A percentile compares a stretch with the other conserved stretches of the same genome.
Conservation (phyloP, 2,797 vertebrate species). For the Sandelia bainsii region DNA sequence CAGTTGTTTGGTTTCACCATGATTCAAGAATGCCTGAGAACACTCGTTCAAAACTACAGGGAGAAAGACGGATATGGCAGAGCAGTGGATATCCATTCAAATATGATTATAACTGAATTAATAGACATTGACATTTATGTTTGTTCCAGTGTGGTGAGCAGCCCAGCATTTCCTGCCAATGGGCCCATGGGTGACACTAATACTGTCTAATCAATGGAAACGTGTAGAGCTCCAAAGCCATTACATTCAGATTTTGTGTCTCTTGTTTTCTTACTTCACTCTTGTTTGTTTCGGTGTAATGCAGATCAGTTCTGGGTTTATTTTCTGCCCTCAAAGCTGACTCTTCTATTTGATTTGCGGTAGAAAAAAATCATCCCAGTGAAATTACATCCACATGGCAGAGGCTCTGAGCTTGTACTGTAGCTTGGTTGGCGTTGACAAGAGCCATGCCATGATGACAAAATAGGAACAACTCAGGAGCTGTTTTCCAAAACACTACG, state of each 20-base stretch:
- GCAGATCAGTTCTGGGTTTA: slow-evolving; percentile 80
- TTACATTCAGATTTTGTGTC: slow-evolving; percentile 78
- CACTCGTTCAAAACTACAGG: slow-evolving; percentile 65
- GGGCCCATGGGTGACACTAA: slow-evolving; percentile 79
- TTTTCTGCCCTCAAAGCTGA: slow-evolving; percentile 81
- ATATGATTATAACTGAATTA: slow-evolving; percentile 81
- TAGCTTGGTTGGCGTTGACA: slow-evolving; percentile 67
- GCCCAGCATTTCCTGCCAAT: slow-evolving; percentile 75
- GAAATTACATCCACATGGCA: slow-evolving; percentile 86
- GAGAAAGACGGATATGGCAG: slow-evolving; percentile 69
- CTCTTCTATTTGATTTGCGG: slow-evolving; percentile 85
- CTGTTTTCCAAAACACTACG: slow-evolving; percentile 50
- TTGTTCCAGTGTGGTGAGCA: slow-evolving; percentile 78
- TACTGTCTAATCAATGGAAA: slow-evolving; percentile 84
- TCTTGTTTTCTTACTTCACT: slow-evolving; percentile 75
- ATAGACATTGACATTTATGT: slow-evolving; percentile 81
- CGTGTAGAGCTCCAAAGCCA: slow-evolving; percentile 70
- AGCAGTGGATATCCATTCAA: slow-evolving; percentile 77
- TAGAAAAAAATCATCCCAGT: slow-evolving; percentile 69
- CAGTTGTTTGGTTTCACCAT: slow-evolving; percentile 60
- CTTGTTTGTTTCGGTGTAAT: slow-evolving; percentile 80
- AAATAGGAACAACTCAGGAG: slow-evolving; percentile 64
- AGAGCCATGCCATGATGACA: slow-evolving; percentile 65
- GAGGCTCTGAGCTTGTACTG: slow-evolving; percentile 63
- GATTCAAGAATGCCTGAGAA: slow-evolving; percentile 65